These are phyloP conservation scores for Micromussa lordhowensis DNA, from an alignment of 92 coral and sea anemone species.

Conservation along the genomic window DNA sequence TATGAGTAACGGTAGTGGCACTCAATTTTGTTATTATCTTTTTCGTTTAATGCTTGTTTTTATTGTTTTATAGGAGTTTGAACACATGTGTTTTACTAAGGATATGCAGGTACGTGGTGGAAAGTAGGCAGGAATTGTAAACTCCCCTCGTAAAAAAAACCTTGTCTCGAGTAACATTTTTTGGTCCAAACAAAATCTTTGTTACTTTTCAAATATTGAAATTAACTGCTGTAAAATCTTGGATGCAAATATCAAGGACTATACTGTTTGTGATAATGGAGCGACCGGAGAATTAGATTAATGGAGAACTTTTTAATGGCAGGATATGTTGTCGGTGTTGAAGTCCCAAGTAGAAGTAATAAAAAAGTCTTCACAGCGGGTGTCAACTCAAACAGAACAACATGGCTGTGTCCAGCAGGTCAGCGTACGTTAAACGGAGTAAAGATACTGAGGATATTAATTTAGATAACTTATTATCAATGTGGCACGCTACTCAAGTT, in stretches of 20 bases:
- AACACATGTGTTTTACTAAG: constrained; percentile 77
- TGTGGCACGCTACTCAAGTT: no score
- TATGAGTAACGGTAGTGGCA: no score
- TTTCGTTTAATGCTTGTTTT: neutral
- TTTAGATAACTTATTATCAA: no score
- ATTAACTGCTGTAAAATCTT: no score
- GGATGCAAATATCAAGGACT: no score
- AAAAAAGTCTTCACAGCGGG: constrained; percentile 74
- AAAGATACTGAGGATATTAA: neutral
- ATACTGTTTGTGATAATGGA: no score
- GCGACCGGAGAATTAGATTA: neutral
- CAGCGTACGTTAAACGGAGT: neutral
- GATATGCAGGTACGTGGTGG: constrained; percentile 74
- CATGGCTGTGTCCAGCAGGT: constrained; percentile 99
- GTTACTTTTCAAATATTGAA: no score
- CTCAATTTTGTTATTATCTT: no score
- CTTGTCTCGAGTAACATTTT: neutral
- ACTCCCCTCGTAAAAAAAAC: neutral
- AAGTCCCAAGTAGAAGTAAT: constrained; percentile 76
- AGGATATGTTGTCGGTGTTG: constrained; percentile 58
- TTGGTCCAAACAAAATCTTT: no score
- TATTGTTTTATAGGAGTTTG: constrained; percentile 67
- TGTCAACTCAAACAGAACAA: constrained; percentile 88
- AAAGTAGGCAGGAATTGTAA: neutral
- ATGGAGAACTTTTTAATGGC: neutral